Evolutionary conservation across 1,140 invertebrate species (phyloP).

Genomic region (Daktulosphaira vitifoliae): DNA sequence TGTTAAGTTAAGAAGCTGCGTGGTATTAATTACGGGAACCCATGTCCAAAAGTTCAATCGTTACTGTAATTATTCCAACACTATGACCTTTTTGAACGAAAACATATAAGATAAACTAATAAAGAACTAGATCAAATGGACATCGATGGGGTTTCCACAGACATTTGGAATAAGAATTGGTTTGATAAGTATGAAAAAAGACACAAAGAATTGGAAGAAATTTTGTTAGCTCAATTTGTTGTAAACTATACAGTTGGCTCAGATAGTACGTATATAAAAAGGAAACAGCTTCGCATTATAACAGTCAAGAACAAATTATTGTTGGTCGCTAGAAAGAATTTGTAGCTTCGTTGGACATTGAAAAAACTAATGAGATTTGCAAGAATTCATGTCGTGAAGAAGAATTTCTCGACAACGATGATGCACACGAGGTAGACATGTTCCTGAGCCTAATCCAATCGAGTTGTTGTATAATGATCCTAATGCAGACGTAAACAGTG

Average conservation of each 20-base stretch:
- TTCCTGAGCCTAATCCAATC: not conserved
- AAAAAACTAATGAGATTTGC: too few species aligned
- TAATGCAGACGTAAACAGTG: not conserved
- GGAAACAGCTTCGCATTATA: constrained; percentile 39
- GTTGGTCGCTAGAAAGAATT: too few species aligned
- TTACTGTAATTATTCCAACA: constrained; percentile 41
- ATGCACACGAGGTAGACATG: constrained; percentile 10
- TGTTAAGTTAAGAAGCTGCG: constrained; percentile 39
- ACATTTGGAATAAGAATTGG: too few species aligned
- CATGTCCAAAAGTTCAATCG: constrained; percentile 38
- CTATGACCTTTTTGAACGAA: constrained; percentile 34
- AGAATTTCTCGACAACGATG: too few species aligned
- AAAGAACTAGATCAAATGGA: constrained; percentile 37
- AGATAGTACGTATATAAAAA: not conserved
- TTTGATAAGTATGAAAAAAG: too few species aligned
- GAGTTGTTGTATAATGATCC: not conserved
- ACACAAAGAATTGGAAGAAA: too few species aligned
- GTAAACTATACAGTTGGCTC: too few species aligned
- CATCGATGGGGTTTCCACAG: constrained; percentile 32
- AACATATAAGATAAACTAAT: constrained; percentile 38
- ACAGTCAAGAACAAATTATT: too few species aligned
- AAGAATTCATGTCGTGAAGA: too few species aligned
- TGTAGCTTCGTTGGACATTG: too few species aligned
- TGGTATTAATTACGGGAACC: constrained; percentile 40
- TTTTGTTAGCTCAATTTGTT: too few species aligned